Base-by-base conservation (phyloP, 2,113 vertebrate species). In the Ascaphus truei region DNA sequence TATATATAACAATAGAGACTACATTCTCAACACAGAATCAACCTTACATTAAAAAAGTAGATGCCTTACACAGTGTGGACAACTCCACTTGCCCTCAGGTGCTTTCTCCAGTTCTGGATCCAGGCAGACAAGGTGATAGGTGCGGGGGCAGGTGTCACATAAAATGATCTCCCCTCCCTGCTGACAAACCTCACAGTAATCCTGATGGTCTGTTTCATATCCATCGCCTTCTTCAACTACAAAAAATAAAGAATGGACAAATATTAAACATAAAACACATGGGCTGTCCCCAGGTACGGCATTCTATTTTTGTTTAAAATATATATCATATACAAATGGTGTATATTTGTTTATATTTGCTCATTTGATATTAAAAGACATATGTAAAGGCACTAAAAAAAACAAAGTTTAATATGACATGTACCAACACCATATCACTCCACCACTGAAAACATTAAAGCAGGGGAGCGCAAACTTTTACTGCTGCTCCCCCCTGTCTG, bases 121-220 rank as follows among this genome's bases (percentile, higher is more conserved):
- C 33, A 99, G 89, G 77, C 97, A 99, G 26, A 99, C 97, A 4
- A 99, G 90, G 89, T 99, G 97, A 84, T 98, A 99, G 51, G 96
- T 96, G 0, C 95, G 79, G 1, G 97, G 97, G 16, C 97, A 99
- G 9, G 96, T 98, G 89, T 98, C 97, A 0, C 97, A 99, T 72
- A 99, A 85, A 79, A 99, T 98, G 80, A 99, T 99, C 81, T 99
- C 97, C 8, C 97, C 96, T 0, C 97, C 97, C 81, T 99, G 97
- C 83, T 98, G 96, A 85, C 97, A 99, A 75, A 99, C 97, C 82
- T 99, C 97, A 0, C 97, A 99, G 89, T 98, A 99, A 82, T 99
- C 97, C 89, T 99, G 97, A 80, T 99, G 97, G 83, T 99, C 97
- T 0, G 97, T 99, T 89, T 99, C 97, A 0, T 99, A 99, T 3